Evolutionary conservation across 2,888 invertebrate genomes (phyloP).

Genomic region (Noctua comes): DNA sequence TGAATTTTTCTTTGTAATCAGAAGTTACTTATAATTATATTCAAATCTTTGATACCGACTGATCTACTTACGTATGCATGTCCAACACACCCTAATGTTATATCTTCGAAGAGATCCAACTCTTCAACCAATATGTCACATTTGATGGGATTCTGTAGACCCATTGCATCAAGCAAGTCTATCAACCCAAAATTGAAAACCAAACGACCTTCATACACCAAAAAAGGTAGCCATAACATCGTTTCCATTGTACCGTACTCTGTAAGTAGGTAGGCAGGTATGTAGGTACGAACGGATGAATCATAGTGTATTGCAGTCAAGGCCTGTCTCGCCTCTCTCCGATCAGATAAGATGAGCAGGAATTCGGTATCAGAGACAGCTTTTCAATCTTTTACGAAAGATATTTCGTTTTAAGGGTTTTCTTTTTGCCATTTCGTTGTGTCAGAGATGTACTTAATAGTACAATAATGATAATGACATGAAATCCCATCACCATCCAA

Average conservation of each 20-base stretch:
- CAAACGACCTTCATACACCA: constrained; percentile 17
- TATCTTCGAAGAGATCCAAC: not conserved
- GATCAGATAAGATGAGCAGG: constrained; percentile 50
- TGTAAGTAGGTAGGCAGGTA: not conserved
- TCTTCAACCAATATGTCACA: not conserved
- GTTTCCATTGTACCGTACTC: constrained; percentile 21
- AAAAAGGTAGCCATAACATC: constrained; percentile 20
- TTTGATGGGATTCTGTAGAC: not conserved
- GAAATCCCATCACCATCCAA: no score
- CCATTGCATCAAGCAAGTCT: not conserved
- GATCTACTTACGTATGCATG: not conserved
- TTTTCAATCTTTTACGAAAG: not conserved
- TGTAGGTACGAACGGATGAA: constrained; percentile 37
- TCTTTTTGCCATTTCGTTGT: not conserved
- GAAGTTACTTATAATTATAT: no score
- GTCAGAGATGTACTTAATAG: not conserved
- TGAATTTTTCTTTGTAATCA: no score
- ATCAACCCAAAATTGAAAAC: constrained; percentile 12
- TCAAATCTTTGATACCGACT: not conserved
- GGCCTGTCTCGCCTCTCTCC: constrained; percentile 57
- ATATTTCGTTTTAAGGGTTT: not conserved
- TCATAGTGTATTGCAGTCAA: constrained; percentile 60
- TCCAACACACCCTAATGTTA: not conserved
- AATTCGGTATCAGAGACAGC: constrained; percentile 21
- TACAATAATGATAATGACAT: no score